Percentiles rank a stretch among this genome's conserved stretches.
Evolutionary conservation across 2,113 vertebrate genomes (phyloP).

Genomic region (Corythornis madagascariensis): DNA sequence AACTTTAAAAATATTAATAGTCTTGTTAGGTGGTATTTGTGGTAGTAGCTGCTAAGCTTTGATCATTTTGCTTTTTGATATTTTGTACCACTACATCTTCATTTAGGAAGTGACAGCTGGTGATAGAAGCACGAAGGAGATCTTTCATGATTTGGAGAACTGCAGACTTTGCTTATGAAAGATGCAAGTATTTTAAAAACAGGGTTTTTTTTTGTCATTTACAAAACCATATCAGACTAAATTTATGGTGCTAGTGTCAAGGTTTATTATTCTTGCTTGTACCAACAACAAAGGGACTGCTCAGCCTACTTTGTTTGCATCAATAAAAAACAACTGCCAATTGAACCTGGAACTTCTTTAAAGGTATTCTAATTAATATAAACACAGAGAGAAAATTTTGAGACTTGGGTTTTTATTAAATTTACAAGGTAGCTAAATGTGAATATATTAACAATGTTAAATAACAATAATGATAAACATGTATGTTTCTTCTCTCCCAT

Average conservation of each 20-base stretch:
- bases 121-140: background rate
- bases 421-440: background rate
- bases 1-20: conserved; percentile 40
- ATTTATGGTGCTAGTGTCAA: background rate
- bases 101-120: conserved; percentile 37
- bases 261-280: background rate
- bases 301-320: background rate
- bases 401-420: background rate
- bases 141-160: background rate
- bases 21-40: background rate
- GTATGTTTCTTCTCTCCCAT: too few relatives aligned
- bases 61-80: conserved; percentile 17
- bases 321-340: background rate
- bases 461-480: background rate
- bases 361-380: background rate
- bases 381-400: background rate
- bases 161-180: background rate
- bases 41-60: background rate
- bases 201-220: background rate
- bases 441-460: too few relatives aligned
- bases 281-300: background rate
- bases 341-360: background rate
- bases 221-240: background rate
- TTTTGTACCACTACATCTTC: conserved; percentile 18
- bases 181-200: background rate